phyloP scores from a whole-genome alignment of 2,888 invertebrate species.

The Galerucella nymphaeae region DNA sequence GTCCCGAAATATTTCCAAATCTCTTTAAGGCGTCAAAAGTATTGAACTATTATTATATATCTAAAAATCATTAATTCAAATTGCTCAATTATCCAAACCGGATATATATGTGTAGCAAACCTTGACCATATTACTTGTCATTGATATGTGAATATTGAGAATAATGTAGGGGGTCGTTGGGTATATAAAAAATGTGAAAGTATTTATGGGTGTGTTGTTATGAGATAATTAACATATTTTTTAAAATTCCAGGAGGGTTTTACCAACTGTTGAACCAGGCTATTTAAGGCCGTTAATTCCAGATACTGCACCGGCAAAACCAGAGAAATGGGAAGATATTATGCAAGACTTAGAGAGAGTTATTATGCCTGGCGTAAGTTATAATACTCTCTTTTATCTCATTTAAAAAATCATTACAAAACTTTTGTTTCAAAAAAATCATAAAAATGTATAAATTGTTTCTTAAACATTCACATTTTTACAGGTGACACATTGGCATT shows the following conservation, averaged over 20 bases:
- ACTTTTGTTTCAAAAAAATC: neutral
- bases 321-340: slow-evolving; percentile 92
- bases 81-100: slow-evolving; percentile 11
- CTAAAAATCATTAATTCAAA: neutral
- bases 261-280: slow-evolving; percentile 93
- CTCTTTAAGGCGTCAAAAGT: too few species aligned
- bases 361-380: slow-evolving; percentile 92
- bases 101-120: slow-evolving; percentile 18
- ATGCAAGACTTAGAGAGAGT: slow-evolving; percentile 93
- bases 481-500: slow-evolving; percentile 93
- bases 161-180: slow-evolving; percentile 2
- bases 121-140: slow-evolving; percentile 33
- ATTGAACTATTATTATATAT: neutral
- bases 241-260: slow-evolving; percentile 79
- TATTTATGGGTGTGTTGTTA: neutral
- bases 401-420: neutral
- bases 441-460: slow-evolving; percentile 8
- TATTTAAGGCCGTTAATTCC: slow-evolving; percentile 91
- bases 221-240: neutral
- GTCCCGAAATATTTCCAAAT: too few species aligned
- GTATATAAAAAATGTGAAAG: neutral
- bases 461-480: slow-evolving; percentile 42
- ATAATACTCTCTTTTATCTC: neutral
- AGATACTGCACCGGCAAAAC: slow-evolving; percentile 81
- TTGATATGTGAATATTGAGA: slow-evolving; percentile 6